Evolutionary conservation across 1,140 invertebrate species (phyloP).

Genomic region (Calosoma granatense): DNA sequence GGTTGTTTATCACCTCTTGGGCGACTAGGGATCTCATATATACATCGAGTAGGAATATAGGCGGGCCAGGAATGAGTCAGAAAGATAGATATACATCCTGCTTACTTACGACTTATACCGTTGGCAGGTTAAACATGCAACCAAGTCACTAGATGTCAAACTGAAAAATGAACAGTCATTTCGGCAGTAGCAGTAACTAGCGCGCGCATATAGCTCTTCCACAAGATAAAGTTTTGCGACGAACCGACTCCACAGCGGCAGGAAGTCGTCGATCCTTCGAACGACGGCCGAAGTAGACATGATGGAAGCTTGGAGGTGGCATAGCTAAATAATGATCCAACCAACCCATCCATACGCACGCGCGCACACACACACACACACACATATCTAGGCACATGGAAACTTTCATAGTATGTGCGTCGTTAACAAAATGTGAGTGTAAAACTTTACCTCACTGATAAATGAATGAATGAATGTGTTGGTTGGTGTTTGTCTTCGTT

Average conservation of each 20-base stretch:
- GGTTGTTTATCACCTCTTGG: no score
- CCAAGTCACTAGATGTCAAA: background rate
- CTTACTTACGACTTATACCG: no score
- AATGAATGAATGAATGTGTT: no score
- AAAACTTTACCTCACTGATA: no score
- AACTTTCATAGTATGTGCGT: background rate
- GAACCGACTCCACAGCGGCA: background rate
- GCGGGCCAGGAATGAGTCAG: no score
- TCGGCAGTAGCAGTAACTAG: slow-evolving; percentile 6
- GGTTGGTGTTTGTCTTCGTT: background rate
- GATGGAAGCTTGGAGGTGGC: slow-evolving; percentile 6
- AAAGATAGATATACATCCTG: no score
- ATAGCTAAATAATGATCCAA: slow-evolving; percentile 5
- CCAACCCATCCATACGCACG: no score
- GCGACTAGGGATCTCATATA: no score
- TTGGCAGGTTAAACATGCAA: slow-evolving; percentile 5
- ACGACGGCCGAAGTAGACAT: background rate
- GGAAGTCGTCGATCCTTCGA: slow-evolving; percentile 3
- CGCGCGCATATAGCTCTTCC: slow-evolving; percentile 1
- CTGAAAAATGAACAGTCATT: slow-evolving; percentile 9
- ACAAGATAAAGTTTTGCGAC: slow-evolving; percentile 2
- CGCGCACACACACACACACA: no score
- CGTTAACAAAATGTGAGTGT: no score
- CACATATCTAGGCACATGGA: no score
- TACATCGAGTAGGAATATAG: no score